Base-by-base conservation (phyloP, 1,140 invertebrate genomes). In the Aphaenogaster rudis region DNA sequence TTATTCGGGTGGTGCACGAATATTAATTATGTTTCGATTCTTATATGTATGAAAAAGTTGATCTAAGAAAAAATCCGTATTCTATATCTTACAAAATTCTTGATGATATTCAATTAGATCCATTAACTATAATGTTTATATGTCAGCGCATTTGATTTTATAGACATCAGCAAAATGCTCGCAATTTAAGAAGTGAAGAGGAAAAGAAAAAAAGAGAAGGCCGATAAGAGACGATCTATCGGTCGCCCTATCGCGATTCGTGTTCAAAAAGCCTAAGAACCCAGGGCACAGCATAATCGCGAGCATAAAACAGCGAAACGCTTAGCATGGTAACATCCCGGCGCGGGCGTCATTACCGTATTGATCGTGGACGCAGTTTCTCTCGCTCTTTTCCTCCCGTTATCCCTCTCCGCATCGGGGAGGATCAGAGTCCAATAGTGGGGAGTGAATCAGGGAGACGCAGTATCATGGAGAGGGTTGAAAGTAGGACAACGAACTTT, bases 401-500 rank as follows among this genome's bases (percentile, higher is more conserved):
- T 87, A 57, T 84, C 89, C 74, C 82, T 79, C 74, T 63, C 63
- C 74, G 13, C 78, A 57, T 76, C 52, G 84, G 74, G 78, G 80
- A 74, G 78, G 59, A 61, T 79, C 48, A 78, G 61, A 85, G 33
- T 61, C 59, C 13, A 69, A 36, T 59, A 17, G 61, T 79, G 82
- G 82, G 80, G 42, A 28, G n/a, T 54, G 74, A 86, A 52, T 77
- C 64, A 80, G 67, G 17, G 64, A 74, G 64, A 64, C 74, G 54
- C 50, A 66, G 69, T 59, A 59, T 61, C 50, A 57, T 76, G 72
- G 90, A 89, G 90, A 91, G 90, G 90, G 85, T 91, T 88, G 88
- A 92, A 93, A 90, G 88, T 92, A 89, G 92, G 91, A 88, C 92
- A 93, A 89, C 88, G 90, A 90, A 92, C 90, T 90, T 87, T 21